Conservation (phyloP, 2,113 vertebrate species). For the Plestiodon gilberti region DNA sequence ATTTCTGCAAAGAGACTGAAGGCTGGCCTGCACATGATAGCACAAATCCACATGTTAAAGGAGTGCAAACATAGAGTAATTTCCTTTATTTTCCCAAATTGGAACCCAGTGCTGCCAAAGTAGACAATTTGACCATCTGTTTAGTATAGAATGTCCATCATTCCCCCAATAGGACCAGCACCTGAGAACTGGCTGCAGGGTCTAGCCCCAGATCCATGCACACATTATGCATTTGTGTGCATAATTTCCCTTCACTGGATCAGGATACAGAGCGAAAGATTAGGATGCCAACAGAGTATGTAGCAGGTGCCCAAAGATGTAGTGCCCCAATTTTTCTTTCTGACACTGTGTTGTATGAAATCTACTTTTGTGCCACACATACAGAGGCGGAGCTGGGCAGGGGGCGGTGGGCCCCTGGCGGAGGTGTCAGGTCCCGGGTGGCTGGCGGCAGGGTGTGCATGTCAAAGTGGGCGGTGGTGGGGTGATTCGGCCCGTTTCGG, state of each 20-base stretch:
- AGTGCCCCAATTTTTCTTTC: background rate
- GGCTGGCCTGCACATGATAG: background rate
- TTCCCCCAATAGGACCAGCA: background rate
- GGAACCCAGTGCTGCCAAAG: background rate
- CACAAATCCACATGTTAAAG: background rate
- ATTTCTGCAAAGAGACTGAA: background rate
- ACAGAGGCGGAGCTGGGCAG: no score
- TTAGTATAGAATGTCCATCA: background rate
- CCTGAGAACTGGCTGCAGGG: no score
- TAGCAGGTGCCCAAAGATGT: background rate
- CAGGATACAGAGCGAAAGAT: background rate
- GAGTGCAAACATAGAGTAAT: background rate
- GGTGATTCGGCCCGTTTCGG: no score
- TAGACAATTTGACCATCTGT: background rate
- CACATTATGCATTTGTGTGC: background rate
- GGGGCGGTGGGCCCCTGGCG: no score
- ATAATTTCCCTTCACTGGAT: background rate
- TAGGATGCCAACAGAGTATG: background rate
- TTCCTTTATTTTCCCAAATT: background rate
- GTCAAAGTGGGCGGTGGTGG: no score
- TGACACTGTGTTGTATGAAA: no score
- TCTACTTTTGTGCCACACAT: no score
- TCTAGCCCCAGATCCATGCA: background rate
- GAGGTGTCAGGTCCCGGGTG: no score
- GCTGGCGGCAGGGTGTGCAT: no score